Evolutionary conservation across 2,888 invertebrate species (phyloP).

Genomic region (Fragum sueziense): DNA sequence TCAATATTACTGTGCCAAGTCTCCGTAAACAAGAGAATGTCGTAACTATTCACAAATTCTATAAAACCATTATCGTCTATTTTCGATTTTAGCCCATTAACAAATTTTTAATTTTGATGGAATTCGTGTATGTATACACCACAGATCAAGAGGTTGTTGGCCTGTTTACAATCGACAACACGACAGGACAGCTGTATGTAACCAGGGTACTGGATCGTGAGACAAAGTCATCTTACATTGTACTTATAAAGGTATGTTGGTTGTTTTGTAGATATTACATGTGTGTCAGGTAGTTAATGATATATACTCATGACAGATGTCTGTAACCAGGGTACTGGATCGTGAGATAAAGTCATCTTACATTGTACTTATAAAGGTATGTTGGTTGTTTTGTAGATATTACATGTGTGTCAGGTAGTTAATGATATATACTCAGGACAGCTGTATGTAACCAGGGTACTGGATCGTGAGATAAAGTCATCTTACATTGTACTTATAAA

Average conservation of each 20-base stretch:
- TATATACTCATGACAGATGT: conserved; percentile 10
- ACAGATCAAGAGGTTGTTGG: conserved; percentile 4
- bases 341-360: conserved; percentile 19
- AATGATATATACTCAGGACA: too few species aligned
- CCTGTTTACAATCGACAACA: conserved; percentile 21
- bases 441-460: background rate
- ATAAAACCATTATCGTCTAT: too few species aligned
- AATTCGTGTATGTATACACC: too few species aligned
- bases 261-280: too few species aligned
- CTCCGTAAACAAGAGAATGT: too few species aligned
- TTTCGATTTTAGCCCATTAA: too few species aligned
- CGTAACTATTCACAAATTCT: too few species aligned
- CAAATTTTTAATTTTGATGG: too few species aligned
- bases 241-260: conserved; percentile 25
- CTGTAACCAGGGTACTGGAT: conserved; percentile 4
- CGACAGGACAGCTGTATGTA: background rate
- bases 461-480: conserved; percentile 24
- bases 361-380: conserved; percentile 30
- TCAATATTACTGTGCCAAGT: too few species aligned
- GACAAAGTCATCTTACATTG: background rate
- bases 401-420: too few species aligned
- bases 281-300: too few species aligned
- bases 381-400: too few species aligned
- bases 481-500: conserved; percentile 20
- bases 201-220: conserved; percentile 23